Base-by-base conservation (phyloP, 2,113 vertebrate genomes). In the Ageneiosus marmoratus region DNA sequence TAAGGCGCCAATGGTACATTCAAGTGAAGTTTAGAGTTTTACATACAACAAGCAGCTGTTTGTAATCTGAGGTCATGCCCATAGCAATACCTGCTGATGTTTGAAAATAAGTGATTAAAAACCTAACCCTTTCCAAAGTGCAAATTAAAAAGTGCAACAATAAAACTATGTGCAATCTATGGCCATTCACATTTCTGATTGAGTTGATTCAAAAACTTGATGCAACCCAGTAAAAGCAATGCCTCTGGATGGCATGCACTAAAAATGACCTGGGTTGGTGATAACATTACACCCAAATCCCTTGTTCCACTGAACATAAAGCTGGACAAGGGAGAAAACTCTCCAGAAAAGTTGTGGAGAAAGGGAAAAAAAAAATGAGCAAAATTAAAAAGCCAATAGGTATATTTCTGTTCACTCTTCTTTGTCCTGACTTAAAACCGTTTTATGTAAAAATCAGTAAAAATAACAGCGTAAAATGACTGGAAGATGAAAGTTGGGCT, bases 391-490 rank as follows among this genome's bases (percentile, higher is more conserved):
- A 97, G 96, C 96, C 95, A 95, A 95, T 96, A 94, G 95, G 94
- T 93, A 92, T 91, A 94, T 92, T 93, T 92, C 91, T 87, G 90
- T 92, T 94, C 90, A 91, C 92, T 90, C 89, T 92, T 83, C 86
- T 91, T 90, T 94, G 93, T 94, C 89, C 92, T 94, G 96, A 98
- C 97, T 99, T 97, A 99, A 99, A 99, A 99, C 96, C 93, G 93
- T 96, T 93, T 80, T 94, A 96, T 98, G 96, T 99, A 98, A 97
- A 99, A 99, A 97, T 96, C 94, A 94, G 97, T 98, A 98, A 97
- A 95, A 99, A 87, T 69, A 99, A 98, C 96, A 95, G 96, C 96
- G 94, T 97, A 98, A 98, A 97, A 97, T 94, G 94, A 95, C 96
- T 97, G 96, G 97, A 98, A 96, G 97, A 97, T 97, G 96, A 96